phyloP scores from a whole-genome alignment of 2,888 invertebrate genomes.

The Nudaria mundana region DNA sequence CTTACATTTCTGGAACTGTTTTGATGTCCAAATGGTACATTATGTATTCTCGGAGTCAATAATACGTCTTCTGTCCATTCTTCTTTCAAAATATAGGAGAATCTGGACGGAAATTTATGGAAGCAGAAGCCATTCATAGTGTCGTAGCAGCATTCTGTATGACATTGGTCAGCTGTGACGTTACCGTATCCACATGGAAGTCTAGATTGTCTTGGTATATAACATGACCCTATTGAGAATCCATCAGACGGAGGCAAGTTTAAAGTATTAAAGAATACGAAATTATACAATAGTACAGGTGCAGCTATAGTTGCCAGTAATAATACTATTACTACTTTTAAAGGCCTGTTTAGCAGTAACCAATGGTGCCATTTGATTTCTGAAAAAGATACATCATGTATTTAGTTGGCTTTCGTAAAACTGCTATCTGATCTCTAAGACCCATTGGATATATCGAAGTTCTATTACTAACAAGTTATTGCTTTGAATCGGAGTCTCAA shows the following conservation, averaged over 20 bases:
- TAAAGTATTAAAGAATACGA: conserved; percentile 40
- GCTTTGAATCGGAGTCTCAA: no score
- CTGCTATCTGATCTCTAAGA: no score
- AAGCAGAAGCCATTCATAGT: conserved; percentile 61
- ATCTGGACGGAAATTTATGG: conserved; percentile 76
- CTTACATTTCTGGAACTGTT: conserved; percentile 45
- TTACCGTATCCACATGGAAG: conserved; percentile 61
- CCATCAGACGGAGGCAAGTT: conserved; percentile 58
- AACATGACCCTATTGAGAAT: conserved; percentile 63
- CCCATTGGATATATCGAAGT: no score
- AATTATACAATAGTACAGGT: conserved; percentile 60
- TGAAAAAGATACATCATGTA: conserved; percentile 41
- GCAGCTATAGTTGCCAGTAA: conserved; percentile 42
- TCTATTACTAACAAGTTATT: no score
- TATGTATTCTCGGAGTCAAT: conserved; percentile 52
- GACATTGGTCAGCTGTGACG: conserved; percentile 54
- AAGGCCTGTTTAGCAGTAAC: conserved; percentile 59
- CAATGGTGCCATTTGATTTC: conserved; percentile 63
- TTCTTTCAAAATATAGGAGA: conserved; percentile 63
- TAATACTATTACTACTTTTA: conserved; percentile 47
- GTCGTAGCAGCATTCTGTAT: conserved; percentile 77
- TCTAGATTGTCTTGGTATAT: conserved; percentile 48
- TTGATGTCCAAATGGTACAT: conserved; percentile 46
- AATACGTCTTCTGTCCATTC: conserved; percentile 55
- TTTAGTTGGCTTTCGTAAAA: no score